These are phyloP conservation scores for Caenorhabditis macrosperma DNA, from an alignment of 2,888 invertebrate genomes.

Conservation along the genomic window DNA sequence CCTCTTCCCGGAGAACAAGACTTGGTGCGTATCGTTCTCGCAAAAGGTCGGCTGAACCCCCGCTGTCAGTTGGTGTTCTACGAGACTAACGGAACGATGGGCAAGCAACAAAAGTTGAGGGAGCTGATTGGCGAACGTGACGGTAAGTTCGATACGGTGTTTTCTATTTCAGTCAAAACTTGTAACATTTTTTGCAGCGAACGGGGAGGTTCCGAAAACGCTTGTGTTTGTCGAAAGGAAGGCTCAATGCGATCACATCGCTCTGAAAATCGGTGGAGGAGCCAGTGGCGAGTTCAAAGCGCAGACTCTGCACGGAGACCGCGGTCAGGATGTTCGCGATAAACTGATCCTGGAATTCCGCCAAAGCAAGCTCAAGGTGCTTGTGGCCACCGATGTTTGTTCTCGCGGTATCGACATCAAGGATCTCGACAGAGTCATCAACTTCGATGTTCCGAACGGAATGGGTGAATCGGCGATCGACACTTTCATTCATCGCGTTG, in stretches of 20 bases:
- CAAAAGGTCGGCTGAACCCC: conserved; percentile 38
- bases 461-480: conserved; percentile 24
- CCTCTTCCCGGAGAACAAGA: neutral
- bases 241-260: conserved; percentile 56
- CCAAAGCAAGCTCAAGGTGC: conserved; percentile 84
- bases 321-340: conserved; percentile 87
- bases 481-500: conserved; percentile 82
- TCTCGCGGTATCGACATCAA: conserved; percentile 93
- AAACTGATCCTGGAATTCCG: conserved; percentile 87
- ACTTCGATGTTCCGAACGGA: conserved; percentile 82
- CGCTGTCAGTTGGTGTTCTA: conserved; percentile 42
- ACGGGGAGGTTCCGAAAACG: conserved; percentile 53
- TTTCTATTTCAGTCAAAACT: neutral
- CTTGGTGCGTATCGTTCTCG: conserved; percentile 29
- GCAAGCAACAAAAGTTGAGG: conserved; percentile 35
- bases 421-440: conserved; percentile 83
- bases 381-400: conserved; percentile 96
- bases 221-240: conserved; percentile 74
- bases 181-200: conserved; percentile 21
- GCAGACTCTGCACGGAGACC: conserved; percentile 81
- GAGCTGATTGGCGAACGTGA: conserved; percentile 22
- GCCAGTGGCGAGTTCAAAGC: conserved; percentile 25
- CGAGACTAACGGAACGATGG: neutral
- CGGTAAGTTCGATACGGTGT: neutral
- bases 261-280: conserved; percentile 33